Base-by-base conservation (phyloP, 2,888 invertebrate species). In the Brachyptera risi region DNA sequence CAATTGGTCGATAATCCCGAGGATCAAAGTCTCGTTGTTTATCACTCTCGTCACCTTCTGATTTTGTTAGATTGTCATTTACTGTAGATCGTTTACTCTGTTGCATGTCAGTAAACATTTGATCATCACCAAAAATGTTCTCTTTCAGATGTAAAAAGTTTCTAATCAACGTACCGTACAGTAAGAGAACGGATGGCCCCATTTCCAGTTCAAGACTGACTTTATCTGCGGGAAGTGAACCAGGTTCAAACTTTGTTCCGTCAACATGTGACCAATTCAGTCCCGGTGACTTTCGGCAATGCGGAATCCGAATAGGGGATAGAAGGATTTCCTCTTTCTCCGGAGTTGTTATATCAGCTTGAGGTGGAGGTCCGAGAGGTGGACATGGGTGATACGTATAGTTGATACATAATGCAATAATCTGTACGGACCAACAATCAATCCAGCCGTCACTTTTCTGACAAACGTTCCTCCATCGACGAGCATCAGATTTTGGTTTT, bases 61-160 rank as follows among this genome's bases (percentile, higher is more conserved):
- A 71, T 58, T 59, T 61, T 60, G 60, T 63, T 67, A 76, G 69
- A 71, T 78, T 63, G 70, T 76, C 62, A 15, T 49, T 11, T 5
- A 31, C 15, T 23, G 40, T 40, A 31, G 62, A 37, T 27, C 59
- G 58, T 26, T 60, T 58, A 13, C 64, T 66, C 67, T 87, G 85
- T 68, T 90, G 90, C 90, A 96, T 95, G 70, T 96, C 96, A 0
- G 92, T 92, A 71, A 96, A 96, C 23, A 82, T 83, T 76, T 98
- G 96, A 78, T 96, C 92, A 75, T 95, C 96, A 0, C 98, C 98
- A 73, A 99, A 95, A 67, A 98, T 93, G 72, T 98, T 98, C 78
- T 99, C 97, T 73, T 96, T 88, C 42, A 96, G 81, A 76, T 92
- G 89, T 71, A 96, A 85, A 69, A 96, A 90, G 73, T 92, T 90